Evolutionary conservation across 2,797 vertebrate species (phyloP), one percentile per base, ranked within the genome.

Genomic region (Falco concolor): DNA sequence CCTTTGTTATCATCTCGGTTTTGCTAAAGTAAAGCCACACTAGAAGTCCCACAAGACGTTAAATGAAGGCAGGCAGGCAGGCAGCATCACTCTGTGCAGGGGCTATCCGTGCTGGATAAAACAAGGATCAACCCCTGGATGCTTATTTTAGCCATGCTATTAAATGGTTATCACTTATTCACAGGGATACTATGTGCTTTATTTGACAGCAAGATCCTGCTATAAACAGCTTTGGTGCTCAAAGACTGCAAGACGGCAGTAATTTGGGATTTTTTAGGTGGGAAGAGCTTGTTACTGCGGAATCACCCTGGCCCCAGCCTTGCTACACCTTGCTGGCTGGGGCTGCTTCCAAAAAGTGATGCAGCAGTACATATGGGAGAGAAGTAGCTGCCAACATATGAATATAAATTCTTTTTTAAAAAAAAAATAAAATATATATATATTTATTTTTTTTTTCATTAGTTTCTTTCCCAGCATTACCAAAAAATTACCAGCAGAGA

Each of bases 321-420:
- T 22, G 4, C 52, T 42, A 5, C 15, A 15, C 64, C 72, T 77
- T 6, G 0, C 40, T 77, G 3, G 2, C 52, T 3, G 1, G 24
- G 38, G 75, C 49, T 50, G 87, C 54, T 79, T 36, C 76, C 63
- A 49, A 50, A 81, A 57, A 25, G 6, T 38, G 22, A 13, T 12
- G 68, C 8, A 3, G 36, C 7, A 4, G 19, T 54, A 22, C 38
- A 5, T 47, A 4, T 2, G 9, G 25, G 34, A 80, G 57, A 32
- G 67, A 13, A 57, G 45, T 9, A 16, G 47, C 69, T 95, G 89
- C 68, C 54, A 53, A 17, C 22, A 34, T 12, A 12, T 6, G 5
- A 50, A 32, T 7, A 38, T 3, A 3, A 11, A 4, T 63, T 1
- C 1, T 47, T 28, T n/a, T 50, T 27, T 30, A 38, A 13, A 21